Percentiles rank a stretch among this genome's conserved stretches.
phyloP scores from a whole-genome alignment of 2,888 invertebrate species.

The Melanostoma mellinum region DNA sequence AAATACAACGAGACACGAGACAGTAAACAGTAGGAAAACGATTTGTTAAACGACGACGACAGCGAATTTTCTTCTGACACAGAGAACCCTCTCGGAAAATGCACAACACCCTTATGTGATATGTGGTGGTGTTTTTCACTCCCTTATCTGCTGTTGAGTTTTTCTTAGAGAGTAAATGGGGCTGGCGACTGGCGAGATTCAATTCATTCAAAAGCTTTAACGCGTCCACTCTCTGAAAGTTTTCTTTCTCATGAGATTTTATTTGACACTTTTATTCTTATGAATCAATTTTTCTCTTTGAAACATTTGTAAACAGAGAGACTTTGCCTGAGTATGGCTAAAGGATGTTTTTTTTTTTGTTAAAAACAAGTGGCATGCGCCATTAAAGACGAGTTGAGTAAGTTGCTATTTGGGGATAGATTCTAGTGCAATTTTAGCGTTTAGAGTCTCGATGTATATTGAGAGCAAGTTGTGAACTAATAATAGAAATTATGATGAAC shows the following conservation, averaged over 20 bases:
- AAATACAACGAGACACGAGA: conserved; percentile 47
- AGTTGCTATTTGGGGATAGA: conserved; percentile 1
- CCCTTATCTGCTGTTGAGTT: not conserved
- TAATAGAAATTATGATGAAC: conserved; percentile 28
- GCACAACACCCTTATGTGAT: conserved; percentile 33
- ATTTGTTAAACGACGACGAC: conserved; percentile 40
- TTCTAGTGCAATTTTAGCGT: not conserved
- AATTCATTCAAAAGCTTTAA: conserved; percentile 9
- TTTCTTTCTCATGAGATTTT: conserved; percentile 7
- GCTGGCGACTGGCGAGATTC: not conserved
- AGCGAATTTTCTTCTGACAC: conserved; percentile 41
- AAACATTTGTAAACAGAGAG: conserved; percentile 64
- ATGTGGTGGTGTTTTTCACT: conserved; percentile 13
- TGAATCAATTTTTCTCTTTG: not conserved
- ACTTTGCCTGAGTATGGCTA: conserved; percentile 2
- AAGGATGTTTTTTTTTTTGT: conserved; percentile 8
- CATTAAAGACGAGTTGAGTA: not conserved
- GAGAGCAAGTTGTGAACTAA: conserved; percentile 32
- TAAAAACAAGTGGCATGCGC: conserved; percentile 35
- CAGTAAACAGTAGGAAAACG: conserved; percentile 23
- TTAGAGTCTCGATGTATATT: not conserved
- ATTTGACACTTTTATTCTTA: not conserved
- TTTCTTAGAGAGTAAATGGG: conserved; percentile 13
- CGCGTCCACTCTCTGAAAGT: not conserved
- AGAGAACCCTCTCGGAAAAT: conserved; percentile 15